Evolutionary conservation across 2,113 vertebrate genomes (phyloP), one percentile per base, ranked within the genome.

Genomic region (Chloroceryle aenea): DNA sequence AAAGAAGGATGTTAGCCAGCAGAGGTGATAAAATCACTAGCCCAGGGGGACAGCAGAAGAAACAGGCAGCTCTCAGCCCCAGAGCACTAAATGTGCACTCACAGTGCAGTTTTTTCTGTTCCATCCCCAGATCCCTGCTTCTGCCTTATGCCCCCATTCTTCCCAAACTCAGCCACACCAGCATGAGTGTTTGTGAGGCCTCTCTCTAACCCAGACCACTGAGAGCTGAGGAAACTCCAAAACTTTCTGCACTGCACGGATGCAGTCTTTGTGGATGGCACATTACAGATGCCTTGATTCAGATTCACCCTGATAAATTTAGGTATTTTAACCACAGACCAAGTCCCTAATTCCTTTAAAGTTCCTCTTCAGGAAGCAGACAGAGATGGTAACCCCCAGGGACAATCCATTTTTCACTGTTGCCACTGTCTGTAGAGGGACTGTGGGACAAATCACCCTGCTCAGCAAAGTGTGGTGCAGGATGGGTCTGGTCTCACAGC

Each of bases 251-350:
- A 1, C 22, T 59, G 42, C 78, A 22, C 16, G 45, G 43, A 25
- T 26, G 25, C 66, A 45, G 30, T 50, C 14, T 66, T 40, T 4
- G 25, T 14, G 59, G 20, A 13, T 29, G 61, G 82, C 47, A 47
- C 7, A 1, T n/a, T 3, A 19, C 34, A 2, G 0, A 0, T 3
- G 6, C 21, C 68, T 59, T 52, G 45, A 53, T 62, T 61, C 62
- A 63, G 38, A 50, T 29, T 75, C 26, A n/a, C 50, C n/a, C 32
- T 45, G 14, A 52, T 52, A 36, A 43, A 2, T 67, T 72, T 10
- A 34, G 72, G 9, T 32, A 55, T 66, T 66, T 79, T 59, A 93
- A 79, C 42, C 62, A 50, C 66, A 67, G 32, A 5, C 23, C 25
- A 16, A 58, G 42, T 26, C 78, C 38, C 32, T 47, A 72, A 72